Conservation (phyloP, 2,797 vertebrate genomes). For the Urosaurus nigricauda region DNA sequence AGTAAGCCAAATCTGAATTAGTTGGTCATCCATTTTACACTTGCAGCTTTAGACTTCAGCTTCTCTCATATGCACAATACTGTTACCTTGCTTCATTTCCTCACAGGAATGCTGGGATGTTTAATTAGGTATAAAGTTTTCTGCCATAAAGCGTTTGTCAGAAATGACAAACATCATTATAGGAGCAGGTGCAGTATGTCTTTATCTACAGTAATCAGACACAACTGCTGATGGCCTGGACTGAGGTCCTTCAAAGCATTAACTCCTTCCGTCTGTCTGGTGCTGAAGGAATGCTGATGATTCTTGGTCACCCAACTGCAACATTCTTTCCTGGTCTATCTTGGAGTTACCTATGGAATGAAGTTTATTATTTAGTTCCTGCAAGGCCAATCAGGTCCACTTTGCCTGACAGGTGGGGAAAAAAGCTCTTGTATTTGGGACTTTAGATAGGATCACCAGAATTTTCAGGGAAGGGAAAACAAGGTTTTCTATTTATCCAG, state of each 20-base stretch:
- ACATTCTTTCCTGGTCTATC: not conserved
- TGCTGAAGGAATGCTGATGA: not conserved
- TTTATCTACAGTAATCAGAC: not conserved
- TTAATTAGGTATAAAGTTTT: constrained; percentile 7
- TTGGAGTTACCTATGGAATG: not conserved
- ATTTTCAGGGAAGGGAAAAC: not conserved
- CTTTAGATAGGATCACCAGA: not conserved
- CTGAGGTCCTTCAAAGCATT: not conserved
- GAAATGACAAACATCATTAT: constrained; percentile 6
- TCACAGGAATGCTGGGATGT: not conserved
- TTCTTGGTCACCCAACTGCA: not conserved
- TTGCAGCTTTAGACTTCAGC: not conserved
- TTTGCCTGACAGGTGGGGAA: not conserved
- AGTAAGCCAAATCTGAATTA: not conserved
- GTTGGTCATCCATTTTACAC: not conserved
- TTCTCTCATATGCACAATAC: not conserved
- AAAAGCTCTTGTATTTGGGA: not conserved
- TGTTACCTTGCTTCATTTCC: constrained; percentile 18
- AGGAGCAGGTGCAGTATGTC: constrained; percentile 12
- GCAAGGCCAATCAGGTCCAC: not conserved
- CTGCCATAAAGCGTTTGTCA: constrained; percentile 9
- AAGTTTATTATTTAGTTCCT: constrained; percentile 1
- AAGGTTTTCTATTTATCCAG: not conserved
- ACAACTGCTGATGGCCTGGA: constrained; percentile 6
- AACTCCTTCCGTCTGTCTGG: not conserved